phyloP scores from a whole-genome alignment of 2,113 vertebrate species.

The Opisthocomus hoazin region DNA sequence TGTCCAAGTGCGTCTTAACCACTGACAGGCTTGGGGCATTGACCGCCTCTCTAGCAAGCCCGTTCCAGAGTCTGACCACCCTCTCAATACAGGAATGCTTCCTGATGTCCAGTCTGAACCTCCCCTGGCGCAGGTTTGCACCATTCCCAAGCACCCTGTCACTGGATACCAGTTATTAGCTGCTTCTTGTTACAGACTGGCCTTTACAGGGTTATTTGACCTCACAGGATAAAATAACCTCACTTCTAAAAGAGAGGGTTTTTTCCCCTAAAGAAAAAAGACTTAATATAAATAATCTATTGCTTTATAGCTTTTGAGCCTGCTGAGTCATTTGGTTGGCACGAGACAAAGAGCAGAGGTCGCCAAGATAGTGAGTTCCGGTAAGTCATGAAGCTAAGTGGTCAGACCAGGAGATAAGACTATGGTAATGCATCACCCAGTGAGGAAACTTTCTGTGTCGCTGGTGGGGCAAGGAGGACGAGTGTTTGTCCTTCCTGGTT shows the following conservation, averaged over 20 bases:
- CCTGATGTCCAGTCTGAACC: background rate
- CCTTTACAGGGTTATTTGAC: background rate
- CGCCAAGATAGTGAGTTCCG: background rate
- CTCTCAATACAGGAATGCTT: background rate
- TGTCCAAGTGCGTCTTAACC: background rate
- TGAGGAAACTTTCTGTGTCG: background rate
- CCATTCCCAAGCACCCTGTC: rapidly evolving
- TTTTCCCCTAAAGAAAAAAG: background rate
- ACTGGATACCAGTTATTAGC: background rate
- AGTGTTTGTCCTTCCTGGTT: background rate
- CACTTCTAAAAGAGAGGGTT: background rate
- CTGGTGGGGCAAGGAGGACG: background rate
- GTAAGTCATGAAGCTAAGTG: background rate
- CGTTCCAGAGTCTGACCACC: background rate
- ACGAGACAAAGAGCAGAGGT: too few species aligned
- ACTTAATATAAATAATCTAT: background rate
- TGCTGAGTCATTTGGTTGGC: background rate
- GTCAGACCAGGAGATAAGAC: background rate
- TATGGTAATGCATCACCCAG: background rate
- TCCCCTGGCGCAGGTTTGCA: rapidly evolving
- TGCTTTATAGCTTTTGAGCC: background rate
- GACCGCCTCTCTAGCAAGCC: background rate
- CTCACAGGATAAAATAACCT: background rate
- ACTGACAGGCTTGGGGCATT: background rate
- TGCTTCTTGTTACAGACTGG: background rate